Evolutionary conservation across 2,113 vertebrate species (phyloP), one percentile per base, ranked within the genome.

Genomic region (Callionymus lyra): DNA sequence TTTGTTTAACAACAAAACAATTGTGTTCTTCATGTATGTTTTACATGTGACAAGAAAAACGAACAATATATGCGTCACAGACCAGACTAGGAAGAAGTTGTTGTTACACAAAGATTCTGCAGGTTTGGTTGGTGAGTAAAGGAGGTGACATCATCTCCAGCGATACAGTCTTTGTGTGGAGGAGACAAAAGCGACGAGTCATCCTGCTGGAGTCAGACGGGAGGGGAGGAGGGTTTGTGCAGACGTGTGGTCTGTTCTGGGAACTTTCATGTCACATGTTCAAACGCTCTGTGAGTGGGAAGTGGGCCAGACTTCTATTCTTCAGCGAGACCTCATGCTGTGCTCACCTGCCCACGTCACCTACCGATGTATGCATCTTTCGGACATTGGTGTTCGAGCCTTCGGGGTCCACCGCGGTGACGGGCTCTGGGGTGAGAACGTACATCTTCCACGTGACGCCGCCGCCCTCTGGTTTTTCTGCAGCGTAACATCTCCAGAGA

Each of bases 401-500:
- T 33, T 84, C 82, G 17, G 82, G 52, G 41, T 82, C 4, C 43
- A 69, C 70, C 38, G 68, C 50, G 10, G 70, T 50, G 31, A 75
- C 63, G 6, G 69, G 74, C 53, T 79, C 60, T 0, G 80, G 70
- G 17, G 79, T 73, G 4, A 86, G 79, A 36, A 88, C 47, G 3
- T 90, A 90, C 70, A 92, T 90, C 70, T 88, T 92, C 91, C 89
- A 92, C 0, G 90, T 91, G n/a, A 82, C 85, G 4, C 82, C 75
- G 43, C 84, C 87, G 41, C 72, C 71, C 3, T 64, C 71, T 9
- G 85, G 73, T 74, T 91, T 93, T 72, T 93, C 91, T 2, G 86
- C 89, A 9, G 88, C 86, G 0, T 92, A 93, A 47, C 91, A 92
- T 34, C 90, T 76, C 91, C 91, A 92, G 15, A 93, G 75, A 1